Conservation (phyloP, 2,797 vertebrate genomes). For the Melanotaenia maccullochi region DNA sequence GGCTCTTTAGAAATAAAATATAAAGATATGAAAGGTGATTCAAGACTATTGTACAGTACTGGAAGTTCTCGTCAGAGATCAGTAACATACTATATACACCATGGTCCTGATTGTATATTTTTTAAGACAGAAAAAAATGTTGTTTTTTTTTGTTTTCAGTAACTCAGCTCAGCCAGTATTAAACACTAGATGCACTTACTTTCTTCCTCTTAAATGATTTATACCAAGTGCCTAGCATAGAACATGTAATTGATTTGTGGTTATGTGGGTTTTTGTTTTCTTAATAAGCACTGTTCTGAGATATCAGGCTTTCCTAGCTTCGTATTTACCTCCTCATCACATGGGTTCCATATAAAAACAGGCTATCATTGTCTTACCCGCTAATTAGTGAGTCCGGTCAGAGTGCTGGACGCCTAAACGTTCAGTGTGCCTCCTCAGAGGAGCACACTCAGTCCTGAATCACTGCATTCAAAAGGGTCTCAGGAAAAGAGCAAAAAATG, state of each 20-base stretch:
- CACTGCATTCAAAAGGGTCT: slow-evolving; percentile 56
- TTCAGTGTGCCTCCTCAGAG: slow-evolving; percentile 47
- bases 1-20: background rate
- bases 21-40: background rate
- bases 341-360: slow-evolving; percentile 49
- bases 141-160: too few relatives aligned
- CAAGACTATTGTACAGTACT: background rate
- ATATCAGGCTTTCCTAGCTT: background rate
- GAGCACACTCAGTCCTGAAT: slow-evolving; percentile 55
- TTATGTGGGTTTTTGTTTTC: slow-evolving; percentile 26
- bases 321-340: slow-evolving; percentile 44
- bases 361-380: slow-evolving; percentile 60
- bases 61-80: background rate
- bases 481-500: slow-evolving; percentile 68
- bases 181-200: background rate
- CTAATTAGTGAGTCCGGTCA: slow-evolving; percentile 69
- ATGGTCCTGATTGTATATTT: background rate
- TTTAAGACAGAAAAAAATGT: background rate
- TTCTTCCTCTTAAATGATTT: background rate
- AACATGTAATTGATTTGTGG: background rate
- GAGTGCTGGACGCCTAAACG: slow-evolving; percentile 50
- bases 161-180: background rate
- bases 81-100: background rate
- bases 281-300: slow-evolving; percentile 2
- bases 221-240: background rate